A percentile compares a stretch with the other conserved stretches of the same genome.
These are phyloP conservation scores for Ptychadena robeensis DNA, from an alignment of 2,797 vertebrate species.

Conservation along the genomic window DNA sequence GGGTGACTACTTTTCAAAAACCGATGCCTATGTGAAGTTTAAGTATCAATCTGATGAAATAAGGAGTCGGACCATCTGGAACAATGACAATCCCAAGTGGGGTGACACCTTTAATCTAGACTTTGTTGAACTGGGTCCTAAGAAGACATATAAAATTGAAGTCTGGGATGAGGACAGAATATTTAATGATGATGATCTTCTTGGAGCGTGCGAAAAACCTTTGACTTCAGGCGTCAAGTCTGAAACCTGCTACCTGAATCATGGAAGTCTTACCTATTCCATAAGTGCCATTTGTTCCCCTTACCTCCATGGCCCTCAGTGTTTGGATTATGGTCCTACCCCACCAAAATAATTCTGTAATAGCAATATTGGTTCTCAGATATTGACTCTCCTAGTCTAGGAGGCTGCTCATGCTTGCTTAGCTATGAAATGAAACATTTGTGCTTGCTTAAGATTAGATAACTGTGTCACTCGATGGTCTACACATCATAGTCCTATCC, in stretches of 20 bases:
- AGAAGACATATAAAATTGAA: conserved; percentile 76
- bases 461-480: too few relatives aligned
- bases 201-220: conserved; percentile 75
- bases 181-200: conserved; percentile 78
- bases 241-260: conserved; percentile 71
- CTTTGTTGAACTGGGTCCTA: conserved; percentile 61
- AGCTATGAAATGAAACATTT: too few relatives aligned
- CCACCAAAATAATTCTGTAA: not conserved
- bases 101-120: conserved; percentile 72
- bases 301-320: not conserved
- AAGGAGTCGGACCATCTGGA: conserved; percentile 72
- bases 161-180: conserved; percentile 82
- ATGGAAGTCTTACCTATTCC: conserved; percentile 66
- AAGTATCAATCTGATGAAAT: conserved; percentile 75
- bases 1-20: conserved; percentile 73
- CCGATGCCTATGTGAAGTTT: conserved; percentile 83
- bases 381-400: too few relatives aligned
- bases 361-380: too few relatives aligned
- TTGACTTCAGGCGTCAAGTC: conserved; percentile 13
- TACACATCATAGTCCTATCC: too few relatives aligned
- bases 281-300: not conserved
- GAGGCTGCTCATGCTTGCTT: too few relatives aligned
- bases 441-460: too few relatives aligned
- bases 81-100: conserved; percentile 81
- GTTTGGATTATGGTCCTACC: not conserved